phyloP scores from a whole-genome alignment of 2,888 invertebrate species.

The Holacanthella duospinosa region DNA sequence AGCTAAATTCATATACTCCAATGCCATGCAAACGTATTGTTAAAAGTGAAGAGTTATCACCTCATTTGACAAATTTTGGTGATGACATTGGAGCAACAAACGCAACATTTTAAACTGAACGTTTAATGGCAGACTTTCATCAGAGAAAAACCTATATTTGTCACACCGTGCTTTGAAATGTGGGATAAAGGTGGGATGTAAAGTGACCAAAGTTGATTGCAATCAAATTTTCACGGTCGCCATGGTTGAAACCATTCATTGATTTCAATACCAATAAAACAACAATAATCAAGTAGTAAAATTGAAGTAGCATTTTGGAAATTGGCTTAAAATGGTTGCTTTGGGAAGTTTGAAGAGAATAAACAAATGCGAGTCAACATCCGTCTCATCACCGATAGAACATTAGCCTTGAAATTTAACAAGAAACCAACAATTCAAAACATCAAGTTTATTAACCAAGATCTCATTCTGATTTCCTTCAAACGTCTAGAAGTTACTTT shows the following conservation, averaged over 20 bases:
- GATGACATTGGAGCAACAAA: not conserved
- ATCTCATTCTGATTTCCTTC: slow-evolving; percentile 31
- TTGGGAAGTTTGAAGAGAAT: slow-evolving; percentile 40
- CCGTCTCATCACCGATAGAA: slow-evolving; percentile 19
- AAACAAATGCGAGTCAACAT: slow-evolving; percentile 38
- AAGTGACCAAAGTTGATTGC: slow-evolving; percentile 35
- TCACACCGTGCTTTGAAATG: slow-evolving; percentile 32
- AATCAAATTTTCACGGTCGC: slow-evolving; percentile 30
- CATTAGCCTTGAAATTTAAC: not conserved
- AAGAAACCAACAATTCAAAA: slow-evolving; percentile 7
- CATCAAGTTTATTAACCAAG: slow-evolving; percentile 26
- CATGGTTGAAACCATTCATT: slow-evolving; percentile 37
- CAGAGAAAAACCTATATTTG: slow-evolving; percentile 34
- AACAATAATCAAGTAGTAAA: slow-evolving; percentile 34
- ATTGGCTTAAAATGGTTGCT: slow-evolving; percentile 39
- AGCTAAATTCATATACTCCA: slow-evolving; percentile 39
- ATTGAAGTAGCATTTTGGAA: slow-evolving; percentile 40
- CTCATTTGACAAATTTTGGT: not conserved
- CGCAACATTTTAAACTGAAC: slow-evolving; percentile 9
- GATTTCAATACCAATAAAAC: slow-evolving; percentile 32
- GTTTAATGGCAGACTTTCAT: slow-evolving; percentile 33
- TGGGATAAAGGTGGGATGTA: slow-evolving; percentile 29
- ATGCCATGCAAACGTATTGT: slow-evolving; percentile 15
- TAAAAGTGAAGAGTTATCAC: slow-evolving; percentile 4
- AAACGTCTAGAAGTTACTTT: slow-evolving; percentile 15